These are phyloP conservation scores for Meteorus cinctellus DNA, from an alignment of 2,888 invertebrate genomes.

Conservation along the genomic window DNA sequence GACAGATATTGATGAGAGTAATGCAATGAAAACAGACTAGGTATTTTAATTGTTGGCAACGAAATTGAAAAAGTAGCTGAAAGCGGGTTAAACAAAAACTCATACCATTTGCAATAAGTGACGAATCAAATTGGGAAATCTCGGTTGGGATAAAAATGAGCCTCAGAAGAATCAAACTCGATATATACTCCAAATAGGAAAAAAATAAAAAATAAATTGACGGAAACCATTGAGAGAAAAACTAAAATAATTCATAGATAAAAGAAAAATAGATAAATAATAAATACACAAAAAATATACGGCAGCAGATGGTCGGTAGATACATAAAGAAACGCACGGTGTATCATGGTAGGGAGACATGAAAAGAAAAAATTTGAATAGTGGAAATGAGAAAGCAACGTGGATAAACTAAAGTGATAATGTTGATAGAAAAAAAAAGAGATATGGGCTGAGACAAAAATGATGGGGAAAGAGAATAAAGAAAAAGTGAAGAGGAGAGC, in stretches of 20 bases:
- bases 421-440: not conserved
- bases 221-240: not conserved
- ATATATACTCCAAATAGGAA: slow-evolving; percentile 57
- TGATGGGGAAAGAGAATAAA: slow-evolving; percentile 14
- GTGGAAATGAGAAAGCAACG: too few species aligned
- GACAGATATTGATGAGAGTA: not conserved
- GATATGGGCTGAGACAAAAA: slow-evolving; percentile 32
- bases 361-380: too few species aligned
- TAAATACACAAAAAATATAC: too few species aligned
- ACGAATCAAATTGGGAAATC: slow-evolving; percentile 67
- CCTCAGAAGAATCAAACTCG: slow-evolving; percentile 68
- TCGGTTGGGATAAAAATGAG: slow-evolving; percentile 63
- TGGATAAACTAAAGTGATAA: too few species aligned
- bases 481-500: not conserved
- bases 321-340: too few species aligned
- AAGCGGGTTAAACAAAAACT: slow-evolving; percentile 42
- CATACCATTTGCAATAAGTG: slow-evolving; percentile 62
- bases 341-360: too few species aligned
- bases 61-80: not conserved
- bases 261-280: too few species aligned
- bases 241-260: too few species aligned
- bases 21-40: not conserved
- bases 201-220: slow-evolving; percentile 43
- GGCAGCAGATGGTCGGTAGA: too few species aligned
- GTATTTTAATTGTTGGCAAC: slow-evolving; percentile 13